These are phyloP conservation scores for Idaea biselata DNA, from an alignment of 2,888 invertebrate genomes.

Conservation along the genomic window DNA sequence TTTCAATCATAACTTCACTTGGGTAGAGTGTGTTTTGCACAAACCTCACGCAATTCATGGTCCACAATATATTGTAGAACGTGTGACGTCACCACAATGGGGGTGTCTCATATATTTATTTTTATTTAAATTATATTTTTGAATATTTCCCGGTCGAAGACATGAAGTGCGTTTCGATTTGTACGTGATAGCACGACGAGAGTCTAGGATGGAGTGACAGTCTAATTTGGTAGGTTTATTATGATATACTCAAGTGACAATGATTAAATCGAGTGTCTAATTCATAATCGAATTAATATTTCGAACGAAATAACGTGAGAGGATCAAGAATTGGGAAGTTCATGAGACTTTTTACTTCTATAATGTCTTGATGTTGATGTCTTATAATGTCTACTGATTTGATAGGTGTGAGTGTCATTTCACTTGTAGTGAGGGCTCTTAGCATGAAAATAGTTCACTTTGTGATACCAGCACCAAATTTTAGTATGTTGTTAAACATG, in stretches of 20 bases:
- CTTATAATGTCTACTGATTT: no score
- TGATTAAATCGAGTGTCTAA: slow-evolving; percentile 17
- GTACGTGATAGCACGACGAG: slow-evolving; percentile 49
- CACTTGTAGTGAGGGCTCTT: no score
- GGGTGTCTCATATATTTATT: slow-evolving; percentile 69
- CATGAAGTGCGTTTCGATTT: slow-evolving; percentile 63
- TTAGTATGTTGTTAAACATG: no score
- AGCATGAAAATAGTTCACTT: no score
- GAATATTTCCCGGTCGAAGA: slow-evolving; percentile 60
- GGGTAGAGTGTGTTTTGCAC: slow-evolving; percentile 37
- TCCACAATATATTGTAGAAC: slow-evolving; percentile 72
- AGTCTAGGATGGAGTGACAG: slow-evolving; percentile 49
- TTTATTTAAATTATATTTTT: slow-evolving; percentile 54
- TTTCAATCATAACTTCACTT: slow-evolving; percentile 47
- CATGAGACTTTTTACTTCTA: not conserved
- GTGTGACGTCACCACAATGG: slow-evolving; percentile 70
- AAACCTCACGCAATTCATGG: slow-evolving; percentile 20
- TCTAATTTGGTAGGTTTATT: slow-evolving; percentile 47
- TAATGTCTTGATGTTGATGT: no score
- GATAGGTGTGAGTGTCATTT: no score
- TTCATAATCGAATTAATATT: slow-evolving; percentile 22
- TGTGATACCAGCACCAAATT: no score
- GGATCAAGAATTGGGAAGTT: not conserved
- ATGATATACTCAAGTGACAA: slow-evolving; percentile 16
- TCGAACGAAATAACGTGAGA: not conserved